Base-by-base conservation (phyloP, 2,888 invertebrate genomes). In the Campoplex capitator region DNA sequence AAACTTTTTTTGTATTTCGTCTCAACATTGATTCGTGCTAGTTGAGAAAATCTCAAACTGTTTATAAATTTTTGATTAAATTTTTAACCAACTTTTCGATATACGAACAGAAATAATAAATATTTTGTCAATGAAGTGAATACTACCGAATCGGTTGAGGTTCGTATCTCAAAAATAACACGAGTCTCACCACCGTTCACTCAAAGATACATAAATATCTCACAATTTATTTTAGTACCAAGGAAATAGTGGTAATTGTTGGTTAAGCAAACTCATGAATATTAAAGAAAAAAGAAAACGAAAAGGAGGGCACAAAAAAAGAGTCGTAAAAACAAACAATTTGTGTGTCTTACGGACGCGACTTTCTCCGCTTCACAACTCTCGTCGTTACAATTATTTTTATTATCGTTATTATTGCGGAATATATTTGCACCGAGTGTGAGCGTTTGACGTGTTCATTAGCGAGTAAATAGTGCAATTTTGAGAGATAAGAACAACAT, bases 201-300 rank as follows among this genome's bases (percentile, higher is more conserved):
- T 71, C 62, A 23, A 71, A 71, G 35, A 76, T 76, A 86, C 68
- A 80, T 62, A 62, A 79, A 83, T 83, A 76, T 80, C 83, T 38
- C 79, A 71, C 56, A 42, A 42, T 45, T 83, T 79, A 51, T 79
- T 75, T 77, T 73, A 75, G 67, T 71, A 77, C 81, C 74, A 73
- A 54, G 71, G 73, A 74, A 76, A 83, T 83, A 80, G 83, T 80
- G 83, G 86, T 86, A 83, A 86, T 86, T 76, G 76, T 80, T 51
- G 80, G 86, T 79, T 83, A 82, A 54, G 79, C 62, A n/a, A 54
- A 35, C 78, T 18, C 62, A 75, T 71, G 79, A 76, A 54, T 56
- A 79, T 58, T 68, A 32, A 58, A 18, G 54, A 56, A 28, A 48
- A 70, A 42, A 4, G 32, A 56, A 23, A 23, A 23, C 23, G 23